Evolutionary conservation across 2,888 invertebrate species (phyloP).

Genomic region (Andrena dorsata): DNA sequence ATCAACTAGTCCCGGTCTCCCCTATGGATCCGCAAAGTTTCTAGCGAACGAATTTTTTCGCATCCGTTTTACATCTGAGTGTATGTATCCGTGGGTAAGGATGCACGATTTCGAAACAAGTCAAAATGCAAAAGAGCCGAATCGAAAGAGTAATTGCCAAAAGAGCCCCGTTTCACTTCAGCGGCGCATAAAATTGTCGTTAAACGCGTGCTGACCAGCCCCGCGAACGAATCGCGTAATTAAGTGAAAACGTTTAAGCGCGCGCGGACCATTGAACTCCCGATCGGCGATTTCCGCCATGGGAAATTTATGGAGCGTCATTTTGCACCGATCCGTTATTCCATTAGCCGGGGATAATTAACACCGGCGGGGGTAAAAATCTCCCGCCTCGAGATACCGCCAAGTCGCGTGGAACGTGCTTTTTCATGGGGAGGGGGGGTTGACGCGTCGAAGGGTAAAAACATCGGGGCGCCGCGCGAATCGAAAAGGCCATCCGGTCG

Average conservation of each 20-base stretch:
- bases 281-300: conserved; percentile 36
- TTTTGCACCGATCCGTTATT: conserved; percentile 9
- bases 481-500: neutral
- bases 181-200: conserved; percentile 47
- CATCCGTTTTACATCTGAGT: neutral
- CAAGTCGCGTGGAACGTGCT: neutral
- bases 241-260: conserved; percentile 59
- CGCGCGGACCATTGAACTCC: conserved; percentile 43
- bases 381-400: neutral
- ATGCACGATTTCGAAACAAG: neutral
- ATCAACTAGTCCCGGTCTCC: too few relatives aligned
- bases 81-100: neutral
- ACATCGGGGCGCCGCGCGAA: neutral
- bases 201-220: conserved; percentile 28
- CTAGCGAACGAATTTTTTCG: neutral
- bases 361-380: conserved; percentile 9
- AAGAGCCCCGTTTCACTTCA: conserved; percentile 35
- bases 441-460: conserved; percentile 18
- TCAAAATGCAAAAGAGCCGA: neutral
- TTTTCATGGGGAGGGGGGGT: neutral
- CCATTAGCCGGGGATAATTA: conserved; percentile 43
- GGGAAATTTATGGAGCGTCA: conserved; percentile 51
- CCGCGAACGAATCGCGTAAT: conserved; percentile 54
- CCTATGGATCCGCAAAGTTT: neutral
- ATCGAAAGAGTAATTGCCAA: neutral